Percentiles rank a stretch among this genome's conserved stretches.
Evolutionary conservation across 2,888 invertebrate genomes (phyloP).

Genomic region (Trypoxylon attenuatum): DNA sequence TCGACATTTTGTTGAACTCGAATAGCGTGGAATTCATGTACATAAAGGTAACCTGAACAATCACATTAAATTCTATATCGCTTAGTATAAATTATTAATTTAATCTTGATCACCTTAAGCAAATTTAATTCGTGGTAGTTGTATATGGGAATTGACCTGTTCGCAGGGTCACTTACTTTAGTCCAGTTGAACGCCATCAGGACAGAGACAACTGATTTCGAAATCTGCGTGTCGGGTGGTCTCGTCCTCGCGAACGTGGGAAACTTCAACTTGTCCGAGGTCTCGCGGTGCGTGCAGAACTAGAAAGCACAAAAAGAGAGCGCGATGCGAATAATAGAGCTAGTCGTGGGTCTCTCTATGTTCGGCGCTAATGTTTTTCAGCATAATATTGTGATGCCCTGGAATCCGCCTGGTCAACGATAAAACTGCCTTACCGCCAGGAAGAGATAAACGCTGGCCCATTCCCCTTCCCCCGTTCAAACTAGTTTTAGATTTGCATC

Average conservation of each 20-base stretch:
- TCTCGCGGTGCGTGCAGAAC: slow-evolving; percentile 93
- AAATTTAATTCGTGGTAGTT: background rate
- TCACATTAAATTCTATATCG: background rate
- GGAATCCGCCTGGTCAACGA: slow-evolving; percentile 6
- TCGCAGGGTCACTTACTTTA: slow-evolving; percentile 78
- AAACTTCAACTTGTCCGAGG: slow-evolving; percentile 90
- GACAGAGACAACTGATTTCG: slow-evolving; percentile 92
- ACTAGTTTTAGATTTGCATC: slow-evolving; percentile 43
- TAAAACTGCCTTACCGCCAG: background rate
- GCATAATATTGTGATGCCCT: slow-evolving; percentile 3
- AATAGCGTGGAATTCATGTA: slow-evolving; percentile 87
- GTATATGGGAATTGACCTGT: background rate
- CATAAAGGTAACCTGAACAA: slow-evolving; percentile 84
- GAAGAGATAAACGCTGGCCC: slow-evolving; percentile 16
- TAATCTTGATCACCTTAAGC: background rate
- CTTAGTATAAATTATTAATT: no score
- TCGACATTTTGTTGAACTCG: slow-evolving; percentile 80
- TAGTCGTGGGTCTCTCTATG: background rate
- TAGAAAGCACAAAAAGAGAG: slow-evolving; percentile 73
- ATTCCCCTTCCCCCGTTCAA: background rate
- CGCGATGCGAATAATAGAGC: background rate
- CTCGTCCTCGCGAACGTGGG: slow-evolving; percentile 94
- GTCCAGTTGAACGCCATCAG: slow-evolving; percentile 92
- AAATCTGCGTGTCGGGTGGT: slow-evolving; percentile 95
- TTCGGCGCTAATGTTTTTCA: background rate